Percentiles rank a stretch among this genome's conserved stretches.
These are phyloP conservation scores for Portevinia maculata DNA, from an alignment of 2,888 invertebrate genomes.

Conservation along the genomic window DNA sequence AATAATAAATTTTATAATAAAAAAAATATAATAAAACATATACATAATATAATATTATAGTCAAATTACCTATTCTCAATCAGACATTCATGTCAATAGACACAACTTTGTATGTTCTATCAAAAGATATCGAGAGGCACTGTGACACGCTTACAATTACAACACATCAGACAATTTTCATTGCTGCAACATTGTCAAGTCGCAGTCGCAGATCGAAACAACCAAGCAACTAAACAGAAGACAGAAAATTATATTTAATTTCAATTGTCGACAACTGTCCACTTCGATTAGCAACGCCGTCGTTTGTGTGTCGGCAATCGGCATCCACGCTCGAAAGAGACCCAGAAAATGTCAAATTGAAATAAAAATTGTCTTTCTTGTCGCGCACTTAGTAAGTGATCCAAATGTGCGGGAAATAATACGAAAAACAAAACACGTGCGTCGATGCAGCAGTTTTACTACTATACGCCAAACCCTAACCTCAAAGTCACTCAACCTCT, in stretches of 20 bases:
- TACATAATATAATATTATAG: background rate
- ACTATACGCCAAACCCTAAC: background rate
- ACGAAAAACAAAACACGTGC: conserved; percentile 18
- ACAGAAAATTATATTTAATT: conserved; percentile 29
- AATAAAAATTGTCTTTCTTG: conserved; percentile 56
- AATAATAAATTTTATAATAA: too few relatives aligned
- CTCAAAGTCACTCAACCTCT: background rate
- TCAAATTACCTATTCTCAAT: conserved; percentile 22
- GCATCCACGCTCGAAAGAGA: conserved; percentile 51
- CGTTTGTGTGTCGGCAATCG: conserved; percentile 28
- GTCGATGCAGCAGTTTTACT: too few relatives aligned
- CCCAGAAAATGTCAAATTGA: conserved; percentile 56
- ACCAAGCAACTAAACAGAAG: conserved; percentile 3
- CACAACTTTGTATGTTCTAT: conserved; percentile 21
- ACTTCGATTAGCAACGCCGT: conserved; percentile 44
- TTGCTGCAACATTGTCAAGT: background rate
- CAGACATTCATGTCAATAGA: conserved; percentile 20
- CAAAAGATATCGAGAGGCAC: background rate
- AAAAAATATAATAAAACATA: too few relatives aligned
- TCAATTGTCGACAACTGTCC: conserved; percentile 52
- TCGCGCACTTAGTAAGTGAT: conserved; percentile 38
- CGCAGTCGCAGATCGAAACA: too few relatives aligned
- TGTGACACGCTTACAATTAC: conserved; percentile 26
- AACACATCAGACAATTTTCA: conserved; percentile 14
- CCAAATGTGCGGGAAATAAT: conserved; percentile 17